Percentiles rank a stretch among this genome's conserved stretches.
These are phyloP conservation scores for Scartelaos histophorus DNA, from an alignment of 2,113 vertebrate genomes.

Conservation along the genomic window DNA sequence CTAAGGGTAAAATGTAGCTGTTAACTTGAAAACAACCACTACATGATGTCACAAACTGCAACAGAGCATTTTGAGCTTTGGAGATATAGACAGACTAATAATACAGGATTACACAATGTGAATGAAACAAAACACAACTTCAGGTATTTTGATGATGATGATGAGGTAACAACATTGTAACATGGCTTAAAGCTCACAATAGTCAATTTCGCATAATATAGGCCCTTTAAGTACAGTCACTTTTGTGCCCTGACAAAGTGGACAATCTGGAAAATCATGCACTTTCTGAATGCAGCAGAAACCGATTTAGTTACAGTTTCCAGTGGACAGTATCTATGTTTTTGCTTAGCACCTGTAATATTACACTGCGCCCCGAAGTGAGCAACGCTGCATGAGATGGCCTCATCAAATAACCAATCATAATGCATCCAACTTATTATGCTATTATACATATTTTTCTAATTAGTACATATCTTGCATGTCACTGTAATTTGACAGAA, in stretches of 20 bases:
- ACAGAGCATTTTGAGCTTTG: too few relatives aligned
- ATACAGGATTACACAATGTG: too few relatives aligned
- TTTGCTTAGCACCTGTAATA: constrained; percentile 22
- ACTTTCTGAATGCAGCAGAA: not conserved
- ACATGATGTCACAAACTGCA: too few relatives aligned
- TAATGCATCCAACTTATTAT: not conserved
- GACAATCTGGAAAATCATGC: not conserved
- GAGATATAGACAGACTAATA: too few relatives aligned
- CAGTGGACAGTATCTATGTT: constrained; percentile 39
- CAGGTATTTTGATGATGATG: too few relatives aligned
- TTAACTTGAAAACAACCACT: too few relatives aligned
- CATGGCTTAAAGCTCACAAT: too few relatives aligned
- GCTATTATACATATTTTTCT: not conserved
- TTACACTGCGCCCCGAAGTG: constrained; percentile 2
- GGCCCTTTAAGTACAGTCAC: not conserved
- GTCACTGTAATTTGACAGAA: not conserved
- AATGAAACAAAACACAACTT: too few relatives aligned
- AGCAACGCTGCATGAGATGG: constrained; percentile 39
- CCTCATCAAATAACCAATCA: constrained; percentile 6
- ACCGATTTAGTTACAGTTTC: constrained; percentile 39
- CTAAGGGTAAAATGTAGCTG: too few relatives aligned
- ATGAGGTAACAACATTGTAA: too few relatives aligned
- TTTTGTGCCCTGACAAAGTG: not conserved
- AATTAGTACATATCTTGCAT: not conserved
- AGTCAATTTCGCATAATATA: too few relatives aligned